These are phyloP conservation scores for Minunthozetes semirufus DNA, from an alignment of 2,888 invertebrate genomes.

Conservation along the genomic window DNA sequence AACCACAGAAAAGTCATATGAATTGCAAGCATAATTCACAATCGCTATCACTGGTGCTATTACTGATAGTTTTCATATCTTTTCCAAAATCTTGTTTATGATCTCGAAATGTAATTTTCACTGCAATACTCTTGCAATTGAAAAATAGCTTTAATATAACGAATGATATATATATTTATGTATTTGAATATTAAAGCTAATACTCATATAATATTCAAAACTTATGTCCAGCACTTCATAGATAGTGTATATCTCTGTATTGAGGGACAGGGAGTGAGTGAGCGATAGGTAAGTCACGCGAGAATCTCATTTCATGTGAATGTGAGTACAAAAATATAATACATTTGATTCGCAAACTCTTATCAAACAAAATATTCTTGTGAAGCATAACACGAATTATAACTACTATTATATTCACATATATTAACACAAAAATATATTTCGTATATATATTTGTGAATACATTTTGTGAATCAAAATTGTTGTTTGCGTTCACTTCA, in stretches of 20 bases:
- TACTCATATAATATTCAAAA: neutral
- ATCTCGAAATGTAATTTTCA: conserved; percentile 1
- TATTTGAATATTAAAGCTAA: neutral
- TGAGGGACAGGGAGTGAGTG: neutral
- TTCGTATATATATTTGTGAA: neutral
- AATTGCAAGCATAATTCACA: neutral
- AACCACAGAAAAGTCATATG: neutral
- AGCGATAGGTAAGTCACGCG: neutral
- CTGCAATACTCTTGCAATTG: neutral
- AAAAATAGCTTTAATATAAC: neutral
- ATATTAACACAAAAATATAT: neutral
- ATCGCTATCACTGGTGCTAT: neutral
- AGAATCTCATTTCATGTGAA: neutral
- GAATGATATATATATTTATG: neutral
- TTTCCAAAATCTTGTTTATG: neutral
- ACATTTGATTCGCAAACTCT: neutral
- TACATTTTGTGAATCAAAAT: neutral
- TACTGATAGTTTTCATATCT: neutral
- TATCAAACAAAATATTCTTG: neutral
- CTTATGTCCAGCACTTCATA: neutral
- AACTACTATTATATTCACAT: neutral
- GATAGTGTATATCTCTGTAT: too few relatives aligned
- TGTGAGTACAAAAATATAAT: neutral
- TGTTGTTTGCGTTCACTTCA: neutral
- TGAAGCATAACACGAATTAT: conserved; percentile 2